Conservation (phyloP, 2,888 invertebrate species). For the Taphrorychus bicolor region DNA sequence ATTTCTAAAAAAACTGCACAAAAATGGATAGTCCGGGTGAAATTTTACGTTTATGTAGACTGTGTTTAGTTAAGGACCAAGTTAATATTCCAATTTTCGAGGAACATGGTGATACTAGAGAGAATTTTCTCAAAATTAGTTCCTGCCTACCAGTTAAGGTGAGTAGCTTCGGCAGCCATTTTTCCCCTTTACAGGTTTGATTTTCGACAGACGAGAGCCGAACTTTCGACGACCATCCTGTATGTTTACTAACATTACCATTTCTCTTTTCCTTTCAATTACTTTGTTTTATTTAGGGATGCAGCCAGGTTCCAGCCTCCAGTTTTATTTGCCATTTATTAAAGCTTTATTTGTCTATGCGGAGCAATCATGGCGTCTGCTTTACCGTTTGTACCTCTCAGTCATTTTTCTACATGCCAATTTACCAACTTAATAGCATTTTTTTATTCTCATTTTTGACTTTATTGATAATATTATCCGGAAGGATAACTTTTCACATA, state of each 20-base stretch:
- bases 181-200: slow-evolving; percentile 48
- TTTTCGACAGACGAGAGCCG: slow-evolving; percentile 50
- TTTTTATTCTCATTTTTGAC: too few relatives aligned
- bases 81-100: slow-evolving; percentile 75
- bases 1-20: slow-evolving; percentile 45
- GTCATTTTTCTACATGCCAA: too few relatives aligned
- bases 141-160: slow-evolving; percentile 79
- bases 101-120: slow-evolving; percentile 68
- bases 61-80: slow-evolving; percentile 60
- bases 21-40: slow-evolving; percentile 58
- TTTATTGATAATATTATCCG: too few relatives aligned
- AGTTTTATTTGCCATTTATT: background rate
- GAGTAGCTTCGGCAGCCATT: slow-evolving; percentile 57
- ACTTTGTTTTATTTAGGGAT: background rate
- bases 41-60: slow-evolving; percentile 58
- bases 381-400: background rate
- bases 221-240: slow-evolving; percentile 23
- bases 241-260: slow-evolving; percentile 34
- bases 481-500: too few relatives aligned
- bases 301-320: background rate
- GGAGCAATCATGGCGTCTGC: slow-evolving; percentile 20
- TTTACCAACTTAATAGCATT: too few relatives aligned
- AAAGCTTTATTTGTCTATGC: slow-evolving; percentile 15
- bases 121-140: slow-evolving; percentile 72
- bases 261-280: slow-evolving; percentile 1